Conservation (phyloP, 2,113 vertebrate species). For the Narcine bancroftii region DNA sequence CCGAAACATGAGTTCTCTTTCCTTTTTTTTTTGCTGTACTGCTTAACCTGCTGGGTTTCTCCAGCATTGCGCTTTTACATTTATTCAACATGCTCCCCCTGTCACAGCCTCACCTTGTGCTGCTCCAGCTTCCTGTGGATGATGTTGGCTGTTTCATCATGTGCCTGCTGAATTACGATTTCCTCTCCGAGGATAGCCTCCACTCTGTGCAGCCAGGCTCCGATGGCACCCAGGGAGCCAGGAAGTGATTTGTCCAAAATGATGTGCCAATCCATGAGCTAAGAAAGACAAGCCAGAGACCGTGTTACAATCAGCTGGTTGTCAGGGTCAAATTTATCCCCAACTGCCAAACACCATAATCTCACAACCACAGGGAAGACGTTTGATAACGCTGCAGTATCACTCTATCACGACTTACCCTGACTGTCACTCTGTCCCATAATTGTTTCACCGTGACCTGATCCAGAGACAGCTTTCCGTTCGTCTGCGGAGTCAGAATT, state of each 20-base stretch:
- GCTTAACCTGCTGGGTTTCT: too few species aligned
- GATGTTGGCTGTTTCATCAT: constrained; percentile 84
- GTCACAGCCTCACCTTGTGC: constrained; percentile 65
- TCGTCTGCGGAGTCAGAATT: constrained; percentile 72
- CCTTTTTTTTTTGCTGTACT: too few species aligned
- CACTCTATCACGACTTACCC: constrained; percentile 57
- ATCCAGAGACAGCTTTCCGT: constrained; percentile 87
- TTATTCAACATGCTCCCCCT: background rate
- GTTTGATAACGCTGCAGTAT: background rate
- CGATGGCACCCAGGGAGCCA: constrained; percentile 81
- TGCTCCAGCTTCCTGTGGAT: constrained; percentile 84
- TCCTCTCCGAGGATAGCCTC: constrained; percentile 84
- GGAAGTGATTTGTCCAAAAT: constrained; percentile 90
- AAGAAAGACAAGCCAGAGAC: constrained; percentile 44
- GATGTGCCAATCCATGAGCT: constrained; percentile 91
- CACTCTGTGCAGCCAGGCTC: constrained; percentile 83
- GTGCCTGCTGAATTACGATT: constrained; percentile 74
- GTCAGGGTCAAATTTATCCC: background rate
- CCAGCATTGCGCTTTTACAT: too few species aligned
- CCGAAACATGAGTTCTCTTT: too few species aligned
- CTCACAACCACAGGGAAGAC: background rate
- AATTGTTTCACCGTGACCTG: constrained; percentile 88
- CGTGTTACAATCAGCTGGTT: too few species aligned
- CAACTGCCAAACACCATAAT: background rate
- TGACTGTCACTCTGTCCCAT: constrained; percentile 80